Evolutionary conservation across 2,113 vertebrate genomes (phyloP), one percentile per base, ranked within the genome.

Genomic region (Tautogolabrus adspersus): DNA sequence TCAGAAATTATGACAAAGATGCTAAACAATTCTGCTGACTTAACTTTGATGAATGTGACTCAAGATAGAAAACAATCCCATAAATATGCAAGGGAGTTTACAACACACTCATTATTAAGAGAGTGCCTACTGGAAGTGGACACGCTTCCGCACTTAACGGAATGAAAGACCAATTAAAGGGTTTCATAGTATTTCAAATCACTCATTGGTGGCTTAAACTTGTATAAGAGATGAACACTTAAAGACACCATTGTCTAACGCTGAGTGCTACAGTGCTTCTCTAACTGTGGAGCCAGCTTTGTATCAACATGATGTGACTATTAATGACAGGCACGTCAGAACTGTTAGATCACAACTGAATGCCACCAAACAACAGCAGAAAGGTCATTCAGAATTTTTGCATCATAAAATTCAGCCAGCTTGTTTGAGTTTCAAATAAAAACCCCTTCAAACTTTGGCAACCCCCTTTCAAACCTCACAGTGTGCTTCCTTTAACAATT

Each of bases 341-440:
- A 52, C 49, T 34, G 51, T 44, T 74, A 46, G 40, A 69, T 76
- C 70, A 74, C 68, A 70, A 54, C 22, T 72, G 83, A 89, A 86
- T 77, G 67, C 62, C 86, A 87, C 60, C 75, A 49, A 49, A 49
- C 47, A 72, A 46, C 37, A 76, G 64, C 61, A 75, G 22, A 87
- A 88, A 87, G 87, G 74, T 83, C 60, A 82, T 1, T 77, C 51
- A 52, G 62, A 23, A 77, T 76, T 57, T n/a, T 71, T 60, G 26
- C 10, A 58, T 71, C 49, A 52, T 71, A 49, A 77, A 76, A 75
- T 64, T 74, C 19, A 52, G 54, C 58, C 47, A 26, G 46, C 59
- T 2, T 49, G 13, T 4, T 38, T 46, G 12, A 46, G 18, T 26
- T 22, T 51, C 10, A 38, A 47, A 61, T 5, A 18, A 49, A 19